Evolutionary conservation across 2,113 vertebrate species (phyloP).

Genomic region (Hydrochoerus hydrochaeris): DNA sequence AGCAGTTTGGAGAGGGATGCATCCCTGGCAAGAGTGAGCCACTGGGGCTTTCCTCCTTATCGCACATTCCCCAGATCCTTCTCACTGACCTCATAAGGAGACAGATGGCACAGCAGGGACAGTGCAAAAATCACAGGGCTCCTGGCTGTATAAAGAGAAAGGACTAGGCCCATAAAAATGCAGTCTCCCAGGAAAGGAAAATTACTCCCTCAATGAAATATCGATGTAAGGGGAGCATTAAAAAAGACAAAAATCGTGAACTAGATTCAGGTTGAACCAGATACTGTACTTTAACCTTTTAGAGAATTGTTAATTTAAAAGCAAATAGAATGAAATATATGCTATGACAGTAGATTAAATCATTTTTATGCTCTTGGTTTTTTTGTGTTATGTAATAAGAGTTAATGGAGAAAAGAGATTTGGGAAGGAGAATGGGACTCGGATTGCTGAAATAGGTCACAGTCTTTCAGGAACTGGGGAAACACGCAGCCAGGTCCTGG

Average conservation of each 20-base stretch:
- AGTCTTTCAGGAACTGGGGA: neutral
- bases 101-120: constrained; percentile 74
- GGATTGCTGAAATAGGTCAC: neutral
- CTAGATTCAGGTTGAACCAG: constrained; percentile 36
- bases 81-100: constrained; percentile 67
- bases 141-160: constrained; percentile 65
- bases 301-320: constrained; percentile 67
- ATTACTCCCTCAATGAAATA: constrained; percentile 76
- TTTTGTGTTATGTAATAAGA: neutral
- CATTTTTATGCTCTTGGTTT: constrained; percentile 56
- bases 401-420: neutral
- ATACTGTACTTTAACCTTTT: constrained; percentile 72
- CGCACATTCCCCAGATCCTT: neutral
- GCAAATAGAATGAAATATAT: constrained; percentile 68
- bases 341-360: constrained; percentile 54
- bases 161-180: constrained; percentile 74
- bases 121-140: constrained; percentile 52
- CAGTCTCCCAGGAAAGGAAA: constrained; percentile 79
- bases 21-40: neutral
- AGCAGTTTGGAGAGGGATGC: fast-evolving
- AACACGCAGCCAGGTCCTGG: fast-evolving
- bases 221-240: constrained; percentile 48
- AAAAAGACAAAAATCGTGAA: constrained; percentile 62
- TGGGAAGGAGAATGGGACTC: neutral
- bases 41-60: constrained; percentile 37